Conservation (phyloP, 2,113 vertebrate genomes). For the Eonycteris spelaea region DNA sequence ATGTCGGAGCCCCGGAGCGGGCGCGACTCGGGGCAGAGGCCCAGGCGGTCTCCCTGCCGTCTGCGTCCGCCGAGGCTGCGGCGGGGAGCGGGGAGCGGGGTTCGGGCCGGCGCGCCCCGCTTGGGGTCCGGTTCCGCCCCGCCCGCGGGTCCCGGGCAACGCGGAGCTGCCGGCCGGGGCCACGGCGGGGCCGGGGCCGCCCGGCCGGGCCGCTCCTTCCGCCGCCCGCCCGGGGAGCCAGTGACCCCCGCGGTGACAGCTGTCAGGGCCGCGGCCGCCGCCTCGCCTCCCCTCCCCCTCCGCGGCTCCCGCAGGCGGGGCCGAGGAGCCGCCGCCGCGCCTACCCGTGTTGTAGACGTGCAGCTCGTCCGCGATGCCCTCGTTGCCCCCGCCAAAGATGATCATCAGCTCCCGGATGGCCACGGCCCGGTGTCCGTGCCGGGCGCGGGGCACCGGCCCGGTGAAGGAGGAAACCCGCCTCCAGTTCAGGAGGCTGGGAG, state of each 20-base stretch:
- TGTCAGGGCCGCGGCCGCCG: constrained; percentile 37
- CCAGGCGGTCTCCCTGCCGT: neutral
- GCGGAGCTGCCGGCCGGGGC: neutral
- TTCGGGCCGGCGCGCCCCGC: neutral
- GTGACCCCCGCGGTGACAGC: constrained; percentile 64
- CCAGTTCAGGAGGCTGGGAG: constrained; percentile 86
- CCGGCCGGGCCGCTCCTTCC: neutral
- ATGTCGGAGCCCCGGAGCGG: neutral
- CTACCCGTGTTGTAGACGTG: constrained; percentile 97
- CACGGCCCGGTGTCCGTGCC: constrained; percentile 94
- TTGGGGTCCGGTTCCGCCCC: neutral
- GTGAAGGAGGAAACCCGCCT: constrained; percentile 89
- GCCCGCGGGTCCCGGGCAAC: neutral
- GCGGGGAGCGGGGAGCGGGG: neutral
- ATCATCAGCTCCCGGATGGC: constrained; percentile 93
- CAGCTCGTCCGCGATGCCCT: constrained; percentile 94
- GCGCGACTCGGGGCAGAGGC: neutral
- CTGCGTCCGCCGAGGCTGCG: neutral
- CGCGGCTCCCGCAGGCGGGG: constrained; percentile 32
- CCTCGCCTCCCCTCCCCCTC: constrained; percentile 57
- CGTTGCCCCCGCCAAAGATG: constrained; percentile 96
- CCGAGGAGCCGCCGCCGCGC: constrained; percentile 22
- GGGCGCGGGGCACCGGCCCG: constrained; percentile 92
- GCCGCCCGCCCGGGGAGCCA: neutral
- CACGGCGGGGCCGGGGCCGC: neutral